Evolutionary conservation across 2,797 vertebrate genomes (phyloP), one percentile per base, ranked within the genome.

Genomic region (Mus caroli): DNA sequence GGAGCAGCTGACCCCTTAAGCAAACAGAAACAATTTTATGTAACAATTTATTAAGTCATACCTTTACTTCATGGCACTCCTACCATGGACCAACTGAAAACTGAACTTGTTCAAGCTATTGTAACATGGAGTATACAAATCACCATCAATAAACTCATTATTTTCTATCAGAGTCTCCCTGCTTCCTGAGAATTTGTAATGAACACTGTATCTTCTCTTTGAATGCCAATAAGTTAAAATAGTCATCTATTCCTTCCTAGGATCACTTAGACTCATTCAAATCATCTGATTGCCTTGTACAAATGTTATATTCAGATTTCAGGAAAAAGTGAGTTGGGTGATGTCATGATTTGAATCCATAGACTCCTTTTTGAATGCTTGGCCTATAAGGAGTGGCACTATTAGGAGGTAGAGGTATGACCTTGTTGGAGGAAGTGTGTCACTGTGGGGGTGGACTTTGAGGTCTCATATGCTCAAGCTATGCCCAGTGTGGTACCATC

Each of bases 41-140:
- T 94, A 88, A 93, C 64, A 90, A 13, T 90, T 92, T 95, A 92
- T 46, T 84, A 87, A 93, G 58, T 88, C 83, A 60, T 95, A 64
- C 17, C 46, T 95, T 92, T 20, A 76, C 24, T 89, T 91, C 28
- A 88, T 43, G 60, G 15, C 52, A 89, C 4, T 84, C 22, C 56
- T 17, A 60, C 79, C 46, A n/a, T 54, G 31, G 22, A 73, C 62
- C 11, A 91, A 94, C 56, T 83, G 80, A 96, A 94, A 87, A 15
- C 43, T 58, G 88, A 93, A 37, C 58, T 75, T 79, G 26, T 88
- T 60, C 50, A 52, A 85, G 17, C 60, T 78, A 0, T 43, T 15
- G 50, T 56, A 52, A 95, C 31, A 46, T 80, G 85, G 17, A 87
- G 56, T 91, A 76, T 64, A 67, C 37, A 46, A 79, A 26, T 91